phyloP scores from a whole-genome alignment of 2,888 invertebrate genomes.

The Julus scandinavius region DNA sequence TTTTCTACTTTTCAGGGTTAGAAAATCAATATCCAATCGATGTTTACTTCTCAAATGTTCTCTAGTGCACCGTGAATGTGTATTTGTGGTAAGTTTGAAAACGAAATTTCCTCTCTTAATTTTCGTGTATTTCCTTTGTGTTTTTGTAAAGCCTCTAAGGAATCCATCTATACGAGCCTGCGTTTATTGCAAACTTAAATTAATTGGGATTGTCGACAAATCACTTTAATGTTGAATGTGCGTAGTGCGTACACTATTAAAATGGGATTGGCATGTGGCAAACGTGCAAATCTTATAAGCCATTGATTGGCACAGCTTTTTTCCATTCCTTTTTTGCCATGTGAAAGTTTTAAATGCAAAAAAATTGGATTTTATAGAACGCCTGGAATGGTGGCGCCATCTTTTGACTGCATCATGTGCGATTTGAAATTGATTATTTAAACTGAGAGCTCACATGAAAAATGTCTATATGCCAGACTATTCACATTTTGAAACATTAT shows the following conservation, averaged over 20 bases:
- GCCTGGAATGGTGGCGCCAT: not conserved
- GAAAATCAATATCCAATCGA: not conserved
- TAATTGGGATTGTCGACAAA: not conserved
- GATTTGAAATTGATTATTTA: too few species aligned
- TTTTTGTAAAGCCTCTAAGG: not conserved
- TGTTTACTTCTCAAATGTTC: not conserved
- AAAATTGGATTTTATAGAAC: not conserved
- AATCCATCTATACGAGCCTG: not conserved
- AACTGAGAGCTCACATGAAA: too few species aligned
- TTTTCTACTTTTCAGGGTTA: not conserved
- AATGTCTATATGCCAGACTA: too few species aligned
- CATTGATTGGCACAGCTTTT: not conserved
- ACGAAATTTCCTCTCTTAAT: not conserved
- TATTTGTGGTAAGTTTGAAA: slow-evolving; percentile 10
- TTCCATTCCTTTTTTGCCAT: not conserved
- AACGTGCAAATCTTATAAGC: not conserved
- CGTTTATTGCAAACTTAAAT: not conserved
- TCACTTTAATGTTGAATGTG: not conserved
- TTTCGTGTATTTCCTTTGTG: not conserved
- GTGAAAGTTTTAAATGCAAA: not conserved
- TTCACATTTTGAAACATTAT: too few species aligned
- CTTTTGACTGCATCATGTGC: not conserved
- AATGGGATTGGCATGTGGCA: not conserved
- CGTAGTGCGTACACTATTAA: not conserved
- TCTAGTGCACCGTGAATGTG: not conserved